Evolutionary conservation across 2,888 invertebrate genomes (phyloP).

Genomic region (Cremastobaeus sp.): DNA sequence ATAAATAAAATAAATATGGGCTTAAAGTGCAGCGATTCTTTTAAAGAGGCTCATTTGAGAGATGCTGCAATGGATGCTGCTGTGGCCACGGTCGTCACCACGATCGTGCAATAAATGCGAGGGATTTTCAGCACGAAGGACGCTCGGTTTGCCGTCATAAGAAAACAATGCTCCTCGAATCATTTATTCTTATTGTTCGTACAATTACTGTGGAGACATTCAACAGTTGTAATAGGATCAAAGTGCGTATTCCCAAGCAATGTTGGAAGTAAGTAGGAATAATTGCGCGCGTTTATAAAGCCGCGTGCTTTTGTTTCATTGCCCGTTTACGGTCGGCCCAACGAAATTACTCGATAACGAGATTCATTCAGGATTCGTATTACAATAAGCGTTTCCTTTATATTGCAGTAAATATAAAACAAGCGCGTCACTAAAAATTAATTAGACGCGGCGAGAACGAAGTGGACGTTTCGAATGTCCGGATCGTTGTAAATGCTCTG

Average conservation of each 20-base stretch:
- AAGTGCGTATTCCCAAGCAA: constrained; percentile 22
- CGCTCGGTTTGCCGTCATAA: constrained; percentile 34
- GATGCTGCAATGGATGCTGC: not conserved
- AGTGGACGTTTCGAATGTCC: too few species aligned
- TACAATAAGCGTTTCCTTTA: too few species aligned
- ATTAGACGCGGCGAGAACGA: constrained; percentile 19
- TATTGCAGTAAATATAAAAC: too few species aligned
- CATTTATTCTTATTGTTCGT: constrained; percentile 40
- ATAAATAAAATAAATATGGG: too few species aligned
- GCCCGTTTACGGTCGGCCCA: constrained; percentile 27
- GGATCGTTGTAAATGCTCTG: too few species aligned
- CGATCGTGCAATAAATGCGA: constrained; percentile 28
- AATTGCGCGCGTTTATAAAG: constrained; percentile 40
- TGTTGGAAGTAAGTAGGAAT: constrained; percentile 20
- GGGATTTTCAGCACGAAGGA: constrained; percentile 35
- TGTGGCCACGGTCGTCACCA: constrained; percentile 23
- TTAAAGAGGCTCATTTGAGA: too few species aligned
- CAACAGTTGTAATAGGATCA: constrained; percentile 31
- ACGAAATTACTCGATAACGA: constrained; percentile 27
- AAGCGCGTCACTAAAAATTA: constrained; percentile 30
- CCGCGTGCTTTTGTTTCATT: constrained; percentile 30
- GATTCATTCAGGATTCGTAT: constrained; percentile 4
- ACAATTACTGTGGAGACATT: constrained; percentile 36
- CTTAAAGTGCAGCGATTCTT: too few species aligned
- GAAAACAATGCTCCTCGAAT: constrained; percentile 37